phyloP scores from a whole-genome alignment of 2,888 invertebrate species.

The Petrolisthes cinctipes region DNA sequence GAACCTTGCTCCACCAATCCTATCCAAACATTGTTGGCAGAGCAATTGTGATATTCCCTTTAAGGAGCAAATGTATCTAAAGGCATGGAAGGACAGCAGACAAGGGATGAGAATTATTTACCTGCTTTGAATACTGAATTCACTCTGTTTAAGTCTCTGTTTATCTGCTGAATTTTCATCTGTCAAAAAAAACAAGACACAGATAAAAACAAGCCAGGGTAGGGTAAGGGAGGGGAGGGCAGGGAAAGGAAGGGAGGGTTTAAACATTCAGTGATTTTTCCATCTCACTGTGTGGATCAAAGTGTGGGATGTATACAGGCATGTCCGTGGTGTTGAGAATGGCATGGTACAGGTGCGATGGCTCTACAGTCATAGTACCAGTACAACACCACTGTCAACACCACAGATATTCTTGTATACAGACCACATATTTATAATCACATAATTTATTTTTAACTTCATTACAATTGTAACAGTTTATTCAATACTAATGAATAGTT shows the following conservation, averaged over 20 bases:
- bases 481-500: too few species aligned
- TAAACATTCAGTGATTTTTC: too few species aligned
- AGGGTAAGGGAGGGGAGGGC: not conserved
- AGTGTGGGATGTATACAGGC: too few species aligned
- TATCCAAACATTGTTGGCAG: not conserved
- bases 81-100: not conserved
- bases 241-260: not conserved
- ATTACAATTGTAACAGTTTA: too few species aligned
- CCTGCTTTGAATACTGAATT: conserved; percentile 64
- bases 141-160: conserved; percentile 65
- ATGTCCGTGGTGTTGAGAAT: too few species aligned
- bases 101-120: conserved; percentile 36
- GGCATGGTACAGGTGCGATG: too few species aligned
- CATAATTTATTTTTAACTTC: too few species aligned
- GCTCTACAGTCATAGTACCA: too few species aligned
- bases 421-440: too few species aligned
- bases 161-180: conserved; percentile 66
- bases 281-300: too few species aligned
- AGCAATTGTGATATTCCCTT: not conserved
- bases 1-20: not conserved
- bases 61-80: not conserved
- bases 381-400: too few species aligned
- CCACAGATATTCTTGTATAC: too few species aligned
- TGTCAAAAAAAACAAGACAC: conserved; percentile 56
- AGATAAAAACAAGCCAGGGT: conserved; percentile 38